These are phyloP conservation scores for Thera obeliscata DNA, from an alignment of 2,888 invertebrate genomes.

Conservation along the genomic window DNA sequence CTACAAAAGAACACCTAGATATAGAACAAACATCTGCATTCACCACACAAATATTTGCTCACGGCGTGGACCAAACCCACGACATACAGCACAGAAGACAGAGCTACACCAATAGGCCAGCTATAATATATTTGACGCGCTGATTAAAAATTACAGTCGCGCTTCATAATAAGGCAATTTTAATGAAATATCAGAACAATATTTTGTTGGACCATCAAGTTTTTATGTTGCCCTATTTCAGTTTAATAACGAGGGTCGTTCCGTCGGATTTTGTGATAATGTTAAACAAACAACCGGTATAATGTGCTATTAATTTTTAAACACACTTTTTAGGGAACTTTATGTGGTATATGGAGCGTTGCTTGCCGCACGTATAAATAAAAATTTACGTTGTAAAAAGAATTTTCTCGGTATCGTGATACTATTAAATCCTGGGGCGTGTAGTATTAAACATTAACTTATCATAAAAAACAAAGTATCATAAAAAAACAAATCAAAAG, in stretches of 20 bases:
- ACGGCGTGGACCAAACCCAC: no score
- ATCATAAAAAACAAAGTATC: not conserved
- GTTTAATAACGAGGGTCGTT: conserved; percentile 51
- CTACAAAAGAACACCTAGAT: no score
- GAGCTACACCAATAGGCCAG: no score
- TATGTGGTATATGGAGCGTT: conserved; percentile 21
- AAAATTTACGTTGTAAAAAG: not conserved
- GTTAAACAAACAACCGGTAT: conserved; percentile 54
- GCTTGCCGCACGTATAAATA: conserved; percentile 5
- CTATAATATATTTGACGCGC: conserved; percentile 18
- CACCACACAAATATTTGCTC: no score
- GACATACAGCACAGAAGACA: no score
- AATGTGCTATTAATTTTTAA: conserved; percentile 53
- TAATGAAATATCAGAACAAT: conserved; percentile 41
- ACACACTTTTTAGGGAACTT: conserved; percentile 35
- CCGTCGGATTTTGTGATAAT: conserved; percentile 57
- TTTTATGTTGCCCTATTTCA: conserved; percentile 50
- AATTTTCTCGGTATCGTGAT: not conserved
- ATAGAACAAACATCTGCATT: no score
- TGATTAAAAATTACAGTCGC: conserved; percentile 25
- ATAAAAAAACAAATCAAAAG: not conserved
- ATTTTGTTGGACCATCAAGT: conserved; percentile 40
- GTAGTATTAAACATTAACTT: not conserved
- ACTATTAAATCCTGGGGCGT: not conserved
- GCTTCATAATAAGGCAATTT: conserved; percentile 26